phyloP scores from a whole-genome alignment of 37 sponge, comb jelly and placozoan species.

The Aphrocallistes beatrix region DNA sequence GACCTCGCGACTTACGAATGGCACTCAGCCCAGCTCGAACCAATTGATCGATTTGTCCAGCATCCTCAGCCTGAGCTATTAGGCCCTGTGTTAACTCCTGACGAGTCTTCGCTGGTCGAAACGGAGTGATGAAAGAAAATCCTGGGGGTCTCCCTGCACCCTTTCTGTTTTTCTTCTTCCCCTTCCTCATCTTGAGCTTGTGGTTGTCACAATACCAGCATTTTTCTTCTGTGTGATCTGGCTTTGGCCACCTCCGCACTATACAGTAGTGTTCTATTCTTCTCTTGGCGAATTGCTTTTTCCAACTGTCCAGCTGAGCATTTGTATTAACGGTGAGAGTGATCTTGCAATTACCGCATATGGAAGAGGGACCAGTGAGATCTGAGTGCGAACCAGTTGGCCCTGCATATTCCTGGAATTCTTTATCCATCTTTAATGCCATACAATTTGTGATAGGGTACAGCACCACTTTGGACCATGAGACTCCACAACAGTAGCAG shows the following conservation, averaged over 20 bases:
- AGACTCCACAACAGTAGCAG: too few relatives aligned
- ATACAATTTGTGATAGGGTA: too few relatives aligned
- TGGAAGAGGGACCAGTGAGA: too few relatives aligned
- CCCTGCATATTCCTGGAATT: too few relatives aligned
- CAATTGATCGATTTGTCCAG: background rate
- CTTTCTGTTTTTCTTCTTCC: background rate
- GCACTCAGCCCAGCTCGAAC: background rate
- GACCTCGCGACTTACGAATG: background rate
- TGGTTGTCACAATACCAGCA: background rate
- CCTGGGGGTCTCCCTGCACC: background rate
- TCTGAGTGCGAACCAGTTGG: too few relatives aligned
- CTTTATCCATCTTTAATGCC: too few relatives aligned
- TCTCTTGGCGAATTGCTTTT: too few relatives aligned
- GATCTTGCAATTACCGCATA: too few relatives aligned
- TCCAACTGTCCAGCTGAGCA: too few relatives aligned
- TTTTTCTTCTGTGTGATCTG: background rate
- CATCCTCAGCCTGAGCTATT: background rate
- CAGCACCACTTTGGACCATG: too few relatives aligned
- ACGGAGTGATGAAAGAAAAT: background rate
- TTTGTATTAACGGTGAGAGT: too few relatives aligned
- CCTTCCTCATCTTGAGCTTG: conserved; percentile 2
- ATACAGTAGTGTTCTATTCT: too few relatives aligned
- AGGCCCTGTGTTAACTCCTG: background rate
- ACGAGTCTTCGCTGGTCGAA: background rate
- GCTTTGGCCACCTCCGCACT: background rate